Evolutionary conservation across 2,113 vertebrate species (phyloP).

Genomic region (Phrynosoma blainvillii): DNA sequence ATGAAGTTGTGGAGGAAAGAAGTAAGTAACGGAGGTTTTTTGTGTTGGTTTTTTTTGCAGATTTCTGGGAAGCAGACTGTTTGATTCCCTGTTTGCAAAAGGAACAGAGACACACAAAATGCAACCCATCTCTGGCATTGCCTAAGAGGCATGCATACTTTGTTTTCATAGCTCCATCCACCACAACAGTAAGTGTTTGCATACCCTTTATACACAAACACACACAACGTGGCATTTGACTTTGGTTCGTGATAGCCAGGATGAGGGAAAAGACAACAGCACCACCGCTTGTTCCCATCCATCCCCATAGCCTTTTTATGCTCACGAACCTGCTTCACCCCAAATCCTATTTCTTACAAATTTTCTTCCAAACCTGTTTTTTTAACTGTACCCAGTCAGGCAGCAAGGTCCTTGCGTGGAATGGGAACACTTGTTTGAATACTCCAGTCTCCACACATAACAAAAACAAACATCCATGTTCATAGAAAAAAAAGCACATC

Average conservation of each 20-base stretch:
- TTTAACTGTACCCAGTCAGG: neutral
- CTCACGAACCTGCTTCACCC: neutral
- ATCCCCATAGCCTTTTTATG: neutral
- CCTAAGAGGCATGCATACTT: slow-evolving; percentile 10
- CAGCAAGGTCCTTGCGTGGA: neutral
- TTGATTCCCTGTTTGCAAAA: neutral
- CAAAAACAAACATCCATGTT: neutral
- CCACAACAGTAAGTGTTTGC: neutral
- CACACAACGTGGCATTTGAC: neutral
- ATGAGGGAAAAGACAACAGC: neutral
- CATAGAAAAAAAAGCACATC: neutral
- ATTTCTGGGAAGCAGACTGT: neutral
- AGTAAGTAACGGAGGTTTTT: neutral
- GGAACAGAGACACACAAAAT: neutral
- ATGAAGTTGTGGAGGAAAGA: neutral
- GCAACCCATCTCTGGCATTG: neutral
- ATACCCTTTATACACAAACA: neutral
- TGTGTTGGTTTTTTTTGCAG: neutral
- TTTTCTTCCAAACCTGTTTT: too few relatives aligned
- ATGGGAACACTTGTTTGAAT: neutral
- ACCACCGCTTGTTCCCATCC: neutral
- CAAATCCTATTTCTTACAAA: neutral
- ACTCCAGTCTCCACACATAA: too few relatives aligned
- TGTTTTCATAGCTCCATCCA: neutral
- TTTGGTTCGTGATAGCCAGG: slow-evolving; percentile 10